Conservation (phyloP, 2,113 vertebrate species). For the Rattus norvegicus region GRCr8 NC_086022.1:15035501-15036000, state of each 20-base stretch:
- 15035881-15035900: neutral
- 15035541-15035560: neutral
- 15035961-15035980: no score
- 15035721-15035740: no score
- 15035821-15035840: neutral
- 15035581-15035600: neutral
- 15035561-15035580: neutral
- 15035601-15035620: neutral
- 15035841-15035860: neutral
- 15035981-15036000: no score
- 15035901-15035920: no score
- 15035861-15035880: neutral
- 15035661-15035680: neutral
- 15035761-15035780: neutral
- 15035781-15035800: neutral
- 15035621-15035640: neutral
- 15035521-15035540: slow-evolving; percentile 29
- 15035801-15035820: neutral
- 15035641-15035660: neutral
- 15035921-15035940: no score
- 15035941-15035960: no score
- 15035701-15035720: no score
- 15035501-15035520: slow-evolving; percentile 32
- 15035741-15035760: no score
- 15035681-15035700: neutral